These are phyloP conservation scores for Hypocryptadius cinnamomeus DNA, from an alignment of 2,113 vertebrate genomes.

Conservation along the genomic window DNA sequence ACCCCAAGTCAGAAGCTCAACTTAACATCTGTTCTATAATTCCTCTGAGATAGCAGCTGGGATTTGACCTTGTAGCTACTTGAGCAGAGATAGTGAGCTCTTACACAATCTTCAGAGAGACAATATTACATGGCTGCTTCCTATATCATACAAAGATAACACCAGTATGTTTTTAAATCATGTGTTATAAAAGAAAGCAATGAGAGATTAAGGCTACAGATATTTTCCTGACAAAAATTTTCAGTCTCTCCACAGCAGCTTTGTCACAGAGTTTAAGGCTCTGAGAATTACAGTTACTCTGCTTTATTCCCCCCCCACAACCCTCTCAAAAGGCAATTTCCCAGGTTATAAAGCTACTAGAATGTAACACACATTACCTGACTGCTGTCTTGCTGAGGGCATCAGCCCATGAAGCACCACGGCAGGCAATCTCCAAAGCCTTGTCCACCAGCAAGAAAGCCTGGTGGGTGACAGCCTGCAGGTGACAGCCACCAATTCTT, in stretches of 20 bases:
- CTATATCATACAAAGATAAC: neutral
- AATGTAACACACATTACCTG: accelerated
- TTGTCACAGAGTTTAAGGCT: neutral
- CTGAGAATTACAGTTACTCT: neutral
- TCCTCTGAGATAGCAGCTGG: neutral
- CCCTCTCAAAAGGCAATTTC: neutral
- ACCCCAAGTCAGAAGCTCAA: neutral
- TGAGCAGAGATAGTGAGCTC: neutral
- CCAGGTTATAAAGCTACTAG: neutral
- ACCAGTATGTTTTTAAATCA: neutral
- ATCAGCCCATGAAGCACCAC: neutral
- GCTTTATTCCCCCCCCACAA: neutral
- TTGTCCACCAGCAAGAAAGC: accelerated
- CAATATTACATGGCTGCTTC: neutral
- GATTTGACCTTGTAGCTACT: neutral
- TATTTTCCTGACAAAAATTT: neutral
- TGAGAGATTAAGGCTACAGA: neutral
- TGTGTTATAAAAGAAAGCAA: neutral
- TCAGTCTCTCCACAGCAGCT: neutral
- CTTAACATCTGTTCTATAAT: neutral
- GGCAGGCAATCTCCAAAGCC: neutral
- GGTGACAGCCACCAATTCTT: accelerated
- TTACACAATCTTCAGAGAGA: neutral
- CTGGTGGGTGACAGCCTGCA: neutral
- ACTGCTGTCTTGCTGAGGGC: neutral